Evolutionary conservation across 1,140 invertebrate species (phyloP).

Genomic region (Papilio dardanus): DNA sequence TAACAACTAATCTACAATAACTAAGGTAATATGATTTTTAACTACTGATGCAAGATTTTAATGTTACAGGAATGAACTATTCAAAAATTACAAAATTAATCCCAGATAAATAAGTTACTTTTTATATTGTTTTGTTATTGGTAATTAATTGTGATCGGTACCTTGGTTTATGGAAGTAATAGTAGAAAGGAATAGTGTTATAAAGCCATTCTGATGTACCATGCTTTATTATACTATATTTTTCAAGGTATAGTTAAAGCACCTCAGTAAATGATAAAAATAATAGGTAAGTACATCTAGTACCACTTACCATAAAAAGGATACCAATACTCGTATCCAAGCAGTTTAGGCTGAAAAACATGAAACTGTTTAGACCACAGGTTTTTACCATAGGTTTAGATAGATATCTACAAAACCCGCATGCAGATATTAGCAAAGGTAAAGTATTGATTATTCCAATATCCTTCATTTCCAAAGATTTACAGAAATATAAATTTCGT

Average conservation of each 20-base stretch:
- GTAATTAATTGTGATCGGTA: background rate
- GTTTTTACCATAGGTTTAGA: constrained; percentile 42
- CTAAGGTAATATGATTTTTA: background rate
- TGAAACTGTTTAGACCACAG: constrained; percentile 73
- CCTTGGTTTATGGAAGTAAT: constrained; percentile 20
- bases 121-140: background rate
- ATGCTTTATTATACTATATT: constrained; percentile 30
- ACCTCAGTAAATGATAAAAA: constrained; percentile 41
- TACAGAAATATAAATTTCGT: background rate
- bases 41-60: background rate
- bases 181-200: constrained; percentile 38
- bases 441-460: constrained; percentile 25
- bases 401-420: constrained; percentile 42
- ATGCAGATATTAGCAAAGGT: constrained; percentile 48
- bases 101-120: background rate
- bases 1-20: background rate
- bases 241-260: constrained; percentile 30
- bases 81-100: background rate
- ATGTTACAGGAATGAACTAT: background rate
- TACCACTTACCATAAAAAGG: constrained; percentile 80
- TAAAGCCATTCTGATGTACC: constrained; percentile 44
- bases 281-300: constrained; percentile 70
- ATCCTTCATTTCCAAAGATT: constrained; percentile 8
- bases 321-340: constrained; percentile 78
- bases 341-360: constrained; percentile 80